Percentiles rank a stretch among this genome's conserved stretches.
phyloP scores from a whole-genome alignment of 1,140 invertebrate species.

The Scaptomyza pallida region DNA sequence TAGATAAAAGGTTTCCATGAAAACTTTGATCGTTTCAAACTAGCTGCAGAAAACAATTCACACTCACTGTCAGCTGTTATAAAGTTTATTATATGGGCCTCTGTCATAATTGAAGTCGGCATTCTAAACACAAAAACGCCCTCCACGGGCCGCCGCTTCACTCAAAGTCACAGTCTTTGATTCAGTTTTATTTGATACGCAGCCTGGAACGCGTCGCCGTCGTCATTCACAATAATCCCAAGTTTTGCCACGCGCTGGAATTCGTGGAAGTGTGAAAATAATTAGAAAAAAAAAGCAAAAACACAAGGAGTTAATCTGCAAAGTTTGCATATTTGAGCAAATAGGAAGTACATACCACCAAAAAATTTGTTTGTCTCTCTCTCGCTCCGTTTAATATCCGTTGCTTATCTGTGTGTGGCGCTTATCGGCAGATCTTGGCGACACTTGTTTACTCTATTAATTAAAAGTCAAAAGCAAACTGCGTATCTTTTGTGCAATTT shows the following conservation, averaged over 20 bases:
- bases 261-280: conserved; percentile 38
- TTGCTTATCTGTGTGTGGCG: conserved; percentile 48
- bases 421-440: conserved; percentile 44
- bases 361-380: too few relatives aligned
- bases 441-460: conserved; percentile 74
- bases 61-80: conserved; percentile 35
- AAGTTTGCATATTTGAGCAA: conserved; percentile 11
- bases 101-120: conserved; percentile 48
- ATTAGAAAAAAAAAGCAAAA: conserved; percentile 18
- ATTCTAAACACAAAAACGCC: conserved; percentile 31
- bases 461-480: conserved; percentile 64
- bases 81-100: conserved; percentile 41
- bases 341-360: conserved; percentile 36
- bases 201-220: conserved; percentile 37
- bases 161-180: conserved; percentile 36
- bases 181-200: conserved; percentile 41
- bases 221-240: background rate
- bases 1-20: too few relatives aligned
- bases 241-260: background rate
- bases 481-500: conserved; percentile 24
- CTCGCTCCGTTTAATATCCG: conserved; percentile 64
- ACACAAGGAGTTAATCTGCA: background rate
- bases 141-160: conserved; percentile 50
- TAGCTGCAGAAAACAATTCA: conserved; percentile 30
- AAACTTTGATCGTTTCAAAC: background rate